Base-by-base conservation (phyloP, 2,113 vertebrate genomes). In the Aptenodytes forsteri region DNA sequence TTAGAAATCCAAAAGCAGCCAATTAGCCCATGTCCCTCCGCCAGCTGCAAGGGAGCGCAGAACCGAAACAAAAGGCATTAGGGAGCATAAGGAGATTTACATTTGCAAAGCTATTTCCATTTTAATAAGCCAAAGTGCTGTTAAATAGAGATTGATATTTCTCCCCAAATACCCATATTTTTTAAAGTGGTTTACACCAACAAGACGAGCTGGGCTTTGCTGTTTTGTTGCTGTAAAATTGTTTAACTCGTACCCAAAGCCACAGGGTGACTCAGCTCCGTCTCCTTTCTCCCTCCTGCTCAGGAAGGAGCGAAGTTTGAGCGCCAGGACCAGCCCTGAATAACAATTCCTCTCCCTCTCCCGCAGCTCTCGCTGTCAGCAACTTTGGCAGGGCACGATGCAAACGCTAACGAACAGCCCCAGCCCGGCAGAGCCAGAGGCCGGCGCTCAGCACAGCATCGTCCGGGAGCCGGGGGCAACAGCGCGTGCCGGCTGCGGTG, bases 91-190 rank as follows among this genome's bases (percentile, higher is more conserved):
- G 92, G 96, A 97, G 91, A 93, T 94, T 93, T 92, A 95, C 95
- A 91, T 97, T 90, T 89, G 80, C 86, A 93, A 92, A 93, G 95
- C 92, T 64, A 92, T 95, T 97, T 96, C 92, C 96, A 90, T 96
- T 93, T 92, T 94, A 95, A 92, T 95, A 93, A 87, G 94, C 86
- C 90, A 83, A 86, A 95, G 95, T 34, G 92, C 95, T 67, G 88
- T 78, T 97, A 96, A 97, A 96, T 83, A 93, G 95, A 97, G 91
- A 95, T 94, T 83, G 95, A 83, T 97, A 92, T 97, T 95, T 95
- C 92, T 95, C 95, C 96, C 96, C 83, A 78, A 92, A 67, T 78
- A 89, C 95, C 34, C 92, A 67, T 95, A 70, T 64, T 83, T 83
- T 95, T 83, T 75, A 16, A 91, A 62, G 72, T 22, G 59, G 59